phyloP scores from a whole-genome alignment of 1,140 invertebrate genomes.

The Drosophila sturtevanti region DNA sequence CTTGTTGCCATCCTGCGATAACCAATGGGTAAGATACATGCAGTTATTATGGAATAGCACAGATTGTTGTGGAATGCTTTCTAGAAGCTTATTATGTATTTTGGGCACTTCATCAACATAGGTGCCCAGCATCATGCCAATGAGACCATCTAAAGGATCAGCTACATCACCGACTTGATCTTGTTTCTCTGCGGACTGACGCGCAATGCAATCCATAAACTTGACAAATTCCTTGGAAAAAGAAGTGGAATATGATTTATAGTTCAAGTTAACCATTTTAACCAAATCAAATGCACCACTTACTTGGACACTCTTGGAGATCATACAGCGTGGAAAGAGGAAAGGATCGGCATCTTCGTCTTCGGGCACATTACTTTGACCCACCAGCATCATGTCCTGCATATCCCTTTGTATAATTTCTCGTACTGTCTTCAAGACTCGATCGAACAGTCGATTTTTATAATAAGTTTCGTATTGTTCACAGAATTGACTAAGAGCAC shows the following conservation, averaged over 20 bases:
- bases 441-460: constrained; percentile 90
- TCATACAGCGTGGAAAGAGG: constrained; percentile 85
- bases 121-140: constrained; percentile 89
- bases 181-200: constrained; percentile 87
- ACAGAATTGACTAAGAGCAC: constrained; percentile 87
- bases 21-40: constrained; percentile 91
- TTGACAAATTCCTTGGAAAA: constrained; percentile 86
- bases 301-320: constrained; percentile 84
- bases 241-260: background rate
- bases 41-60: constrained; percentile 97
- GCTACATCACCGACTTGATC: constrained; percentile 84
- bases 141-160: constrained; percentile 85
- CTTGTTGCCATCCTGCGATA: constrained; percentile 70
- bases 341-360: constrained; percentile 59
- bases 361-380: constrained; percentile 82
- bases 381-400: constrained; percentile 88
- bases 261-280: background rate
- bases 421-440: constrained; percentile 88
- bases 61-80: constrained; percentile 92
- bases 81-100: constrained; percentile 90
- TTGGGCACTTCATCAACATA: constrained; percentile 91
- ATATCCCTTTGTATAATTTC: constrained; percentile 92
- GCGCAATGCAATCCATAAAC: constrained; percentile 88
- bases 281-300: background rate
- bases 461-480: constrained; percentile 91